These are phyloP conservation scores for Cercopithecus petaurista DNA, from an alignment of 2,797 vertebrate genomes.

Conservation along the genomic window DNA sequence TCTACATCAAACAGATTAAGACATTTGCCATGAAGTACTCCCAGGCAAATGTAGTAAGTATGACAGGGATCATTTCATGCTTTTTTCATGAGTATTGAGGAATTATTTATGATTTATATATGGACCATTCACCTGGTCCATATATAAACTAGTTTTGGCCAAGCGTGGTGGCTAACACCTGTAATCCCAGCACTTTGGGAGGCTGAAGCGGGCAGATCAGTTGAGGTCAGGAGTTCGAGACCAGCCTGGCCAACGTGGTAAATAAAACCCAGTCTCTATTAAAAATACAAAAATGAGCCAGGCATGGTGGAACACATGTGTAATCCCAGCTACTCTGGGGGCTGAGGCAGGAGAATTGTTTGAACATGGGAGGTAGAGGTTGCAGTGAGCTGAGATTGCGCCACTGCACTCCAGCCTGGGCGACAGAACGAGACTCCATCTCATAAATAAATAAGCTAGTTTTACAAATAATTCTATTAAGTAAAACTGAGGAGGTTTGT, in stretches of 20 bases:
- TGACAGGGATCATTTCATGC: neutral
- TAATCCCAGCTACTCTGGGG: neutral
- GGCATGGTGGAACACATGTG: neutral
- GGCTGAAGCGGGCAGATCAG: neutral
- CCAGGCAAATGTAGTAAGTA: constrained; percentile 80
- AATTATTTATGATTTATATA: neutral
- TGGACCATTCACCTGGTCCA: neutral
- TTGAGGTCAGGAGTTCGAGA: neutral
- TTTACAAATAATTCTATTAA: constrained; percentile 1
- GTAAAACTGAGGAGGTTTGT: neutral
- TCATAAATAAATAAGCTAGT: neutral
- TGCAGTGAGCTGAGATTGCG: neutral
- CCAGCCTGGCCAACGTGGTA: neutral
- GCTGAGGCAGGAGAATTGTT: neutral
- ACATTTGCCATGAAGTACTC: constrained; percentile 92
- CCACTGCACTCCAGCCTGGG: neutral
- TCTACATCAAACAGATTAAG: constrained; percentile 91
- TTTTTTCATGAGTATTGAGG: neutral
- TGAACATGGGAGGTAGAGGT: neutral
- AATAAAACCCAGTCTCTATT: neutral
- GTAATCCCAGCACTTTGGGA: neutral
- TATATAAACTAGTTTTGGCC: neutral
- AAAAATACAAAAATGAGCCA: neutral
- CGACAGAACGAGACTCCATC: neutral
- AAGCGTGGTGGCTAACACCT: neutral